These are phyloP conservation scores for Cepaea nemoralis DNA, from an alignment of 1,140 invertebrate species.

Conservation along the genomic window DNA sequence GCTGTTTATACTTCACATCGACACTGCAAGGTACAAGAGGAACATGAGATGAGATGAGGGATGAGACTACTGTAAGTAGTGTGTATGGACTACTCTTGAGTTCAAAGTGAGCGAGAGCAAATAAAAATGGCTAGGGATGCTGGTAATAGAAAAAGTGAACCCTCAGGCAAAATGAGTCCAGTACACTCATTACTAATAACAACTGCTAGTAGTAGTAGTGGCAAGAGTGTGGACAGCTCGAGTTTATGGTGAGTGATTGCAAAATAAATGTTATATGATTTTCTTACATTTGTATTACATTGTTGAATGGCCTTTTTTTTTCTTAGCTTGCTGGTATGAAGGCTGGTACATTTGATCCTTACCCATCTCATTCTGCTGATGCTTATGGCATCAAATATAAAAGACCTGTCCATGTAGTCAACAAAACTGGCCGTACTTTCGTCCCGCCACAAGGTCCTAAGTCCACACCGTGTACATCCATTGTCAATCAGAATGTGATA, in stretches of 20 bases:
- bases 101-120: no score
- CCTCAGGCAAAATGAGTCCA: no score
- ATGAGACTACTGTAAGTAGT: no score
- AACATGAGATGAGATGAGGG: no score
- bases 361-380: conserved; percentile 69
- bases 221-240: no score
- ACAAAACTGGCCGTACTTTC: conserved; percentile 70
- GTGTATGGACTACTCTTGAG: no score
- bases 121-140: no score
- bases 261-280: background rate
- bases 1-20: no score
- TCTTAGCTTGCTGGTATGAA: conserved; percentile 69
- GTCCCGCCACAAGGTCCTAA: conserved; percentile 70
- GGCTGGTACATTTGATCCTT: conserved; percentile 71
- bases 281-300: background rate
- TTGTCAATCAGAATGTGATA: conserved; percentile 69
- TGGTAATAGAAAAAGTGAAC: no score
- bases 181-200: no score
- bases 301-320: background rate
- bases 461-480: conserved; percentile 65
- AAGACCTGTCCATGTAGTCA: conserved; percentile 65
- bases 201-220: no score
- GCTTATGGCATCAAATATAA: conserved; percentile 62
- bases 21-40: no score
- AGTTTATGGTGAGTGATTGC: background rate